A percentile compares a stretch with the other conserved stretches of the same genome.
phyloP scores from a whole-genome alignment of 2,797 vertebrate genomes.

The Cyclura pinguis region DNA sequence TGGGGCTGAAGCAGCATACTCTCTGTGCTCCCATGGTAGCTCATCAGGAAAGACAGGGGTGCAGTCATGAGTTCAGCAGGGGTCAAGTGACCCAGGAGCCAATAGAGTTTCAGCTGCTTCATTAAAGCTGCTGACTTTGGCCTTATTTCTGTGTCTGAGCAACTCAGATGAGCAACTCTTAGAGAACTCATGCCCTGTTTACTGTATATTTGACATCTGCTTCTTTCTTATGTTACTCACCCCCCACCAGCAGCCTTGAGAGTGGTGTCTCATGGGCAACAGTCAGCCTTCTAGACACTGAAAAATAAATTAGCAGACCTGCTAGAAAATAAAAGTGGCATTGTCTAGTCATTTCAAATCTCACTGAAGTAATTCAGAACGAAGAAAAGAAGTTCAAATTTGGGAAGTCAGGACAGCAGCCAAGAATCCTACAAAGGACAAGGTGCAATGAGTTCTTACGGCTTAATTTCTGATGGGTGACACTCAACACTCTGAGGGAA shows the following conservation, averaged over 20 bases:
- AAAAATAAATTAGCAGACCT: neutral
- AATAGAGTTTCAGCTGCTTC: neutral
- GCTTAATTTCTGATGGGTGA: neutral
- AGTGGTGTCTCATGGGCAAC: neutral
- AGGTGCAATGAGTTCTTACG: neutral
- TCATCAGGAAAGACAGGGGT: neutral
- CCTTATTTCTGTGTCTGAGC: neutral
- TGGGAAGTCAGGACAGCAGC: neutral
- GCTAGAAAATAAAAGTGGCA: neutral
- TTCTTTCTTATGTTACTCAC: neutral
- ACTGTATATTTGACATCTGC: neutral
- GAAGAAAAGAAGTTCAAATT: neutral
- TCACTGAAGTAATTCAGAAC: neutral
- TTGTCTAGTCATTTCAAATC: neutral
- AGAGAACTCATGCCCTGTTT: neutral
- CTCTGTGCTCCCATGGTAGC: neutral
- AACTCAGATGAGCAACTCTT: neutral
- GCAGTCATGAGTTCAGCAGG: too few relatives aligned
- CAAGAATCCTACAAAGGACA: neutral
- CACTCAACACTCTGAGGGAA: neutral
- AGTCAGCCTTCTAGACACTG: neutral
- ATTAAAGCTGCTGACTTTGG: neutral
- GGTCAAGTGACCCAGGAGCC: neutral
- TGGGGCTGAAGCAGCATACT: neutral
- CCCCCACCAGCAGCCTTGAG: neutral